Percentiles rank a stretch among this genome's conserved stretches.
Conservation (phyloP, 2,113 vertebrate species). For the Tragelaphus imberbis region DNA sequence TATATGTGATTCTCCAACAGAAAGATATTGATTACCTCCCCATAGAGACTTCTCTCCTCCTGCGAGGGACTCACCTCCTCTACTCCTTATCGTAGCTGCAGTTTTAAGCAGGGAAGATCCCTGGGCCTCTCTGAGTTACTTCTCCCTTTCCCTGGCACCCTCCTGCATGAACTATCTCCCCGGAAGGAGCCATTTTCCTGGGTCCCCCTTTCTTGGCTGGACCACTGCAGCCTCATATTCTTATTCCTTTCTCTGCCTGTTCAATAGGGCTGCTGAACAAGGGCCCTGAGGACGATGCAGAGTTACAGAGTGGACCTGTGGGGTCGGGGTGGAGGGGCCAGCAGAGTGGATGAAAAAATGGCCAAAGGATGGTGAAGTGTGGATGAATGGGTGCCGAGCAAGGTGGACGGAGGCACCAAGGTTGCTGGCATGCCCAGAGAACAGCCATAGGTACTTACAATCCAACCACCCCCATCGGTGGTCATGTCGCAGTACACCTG, state of each 20-base stretch:
- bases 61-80: too few relatives aligned
- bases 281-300: neutral
- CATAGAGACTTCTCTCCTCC: neutral
- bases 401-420: neutral
- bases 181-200: neutral
- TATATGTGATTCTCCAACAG: neutral
- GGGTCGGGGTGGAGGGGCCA: too few relatives aligned
- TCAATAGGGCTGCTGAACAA: neutral
- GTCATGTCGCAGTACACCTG: constrained; percentile 98
- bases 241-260: neutral
- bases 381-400: neutral
- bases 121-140: neutral
- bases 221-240: neutral
- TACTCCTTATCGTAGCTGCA: fast-evolving
- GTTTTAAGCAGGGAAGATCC: neutral
- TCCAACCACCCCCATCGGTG: constrained; percentile 95
- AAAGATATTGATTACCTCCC: neutral
- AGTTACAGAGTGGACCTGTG: neutral
- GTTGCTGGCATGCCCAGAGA: fast-evolving
- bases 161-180: neutral
- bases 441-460: constrained; percentile 82
- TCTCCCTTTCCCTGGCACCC: neutral
- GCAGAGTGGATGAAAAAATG: neutral
- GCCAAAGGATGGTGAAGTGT: neutral
- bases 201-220: neutral